Evolutionary conservation across 2,888 invertebrate species (phyloP).

Genomic region (Lordiphosa andalusiaca): DNA sequence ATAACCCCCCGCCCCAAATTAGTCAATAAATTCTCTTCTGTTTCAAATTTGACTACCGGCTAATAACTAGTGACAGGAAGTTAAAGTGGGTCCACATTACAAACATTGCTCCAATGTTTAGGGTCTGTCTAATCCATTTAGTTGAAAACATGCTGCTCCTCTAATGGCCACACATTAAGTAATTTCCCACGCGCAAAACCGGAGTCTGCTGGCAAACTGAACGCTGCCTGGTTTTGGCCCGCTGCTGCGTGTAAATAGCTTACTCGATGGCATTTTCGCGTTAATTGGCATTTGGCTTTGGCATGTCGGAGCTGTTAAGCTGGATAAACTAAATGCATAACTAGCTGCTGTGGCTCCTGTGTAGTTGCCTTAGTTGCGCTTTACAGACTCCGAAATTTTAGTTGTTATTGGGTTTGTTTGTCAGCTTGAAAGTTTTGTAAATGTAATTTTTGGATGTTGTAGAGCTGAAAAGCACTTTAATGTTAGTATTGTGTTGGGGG

Average conservation of each 20-base stretch:
- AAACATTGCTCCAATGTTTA: background rate
- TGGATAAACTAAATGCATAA: constrained; percentile 38
- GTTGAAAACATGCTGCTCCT: constrained; percentile 40
- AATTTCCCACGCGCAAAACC: constrained; percentile 34
- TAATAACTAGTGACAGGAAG: constrained; percentile 1
- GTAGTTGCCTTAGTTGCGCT: constrained; percentile 17
- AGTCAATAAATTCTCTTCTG: no score
- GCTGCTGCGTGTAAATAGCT: constrained; percentile 47
- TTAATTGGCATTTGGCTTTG: constrained; percentile 59
- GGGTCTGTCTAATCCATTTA: constrained; percentile 43
- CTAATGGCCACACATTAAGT: constrained; percentile 49
- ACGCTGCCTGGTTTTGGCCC: constrained; percentile 6
- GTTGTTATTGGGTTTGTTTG: constrained; percentile 1
- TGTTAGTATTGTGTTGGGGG: no score
- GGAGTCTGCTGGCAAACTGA: background rate
- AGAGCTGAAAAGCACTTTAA: no score
- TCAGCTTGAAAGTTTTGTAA: no score
- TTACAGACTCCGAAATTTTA: constrained; percentile 7
- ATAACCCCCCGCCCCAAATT: no score
- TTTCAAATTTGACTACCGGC: background rate
- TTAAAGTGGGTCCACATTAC: background rate
- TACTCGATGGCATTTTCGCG: constrained; percentile 49
- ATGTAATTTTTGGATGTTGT: no score
- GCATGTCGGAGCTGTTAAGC: constrained; percentile 24
- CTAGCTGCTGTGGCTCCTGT: constrained; percentile 18